These are phyloP conservation scores for Propsilocerus akamusi DNA, from an alignment of 1,140 invertebrate genomes.

Conservation along the genomic window DNA sequence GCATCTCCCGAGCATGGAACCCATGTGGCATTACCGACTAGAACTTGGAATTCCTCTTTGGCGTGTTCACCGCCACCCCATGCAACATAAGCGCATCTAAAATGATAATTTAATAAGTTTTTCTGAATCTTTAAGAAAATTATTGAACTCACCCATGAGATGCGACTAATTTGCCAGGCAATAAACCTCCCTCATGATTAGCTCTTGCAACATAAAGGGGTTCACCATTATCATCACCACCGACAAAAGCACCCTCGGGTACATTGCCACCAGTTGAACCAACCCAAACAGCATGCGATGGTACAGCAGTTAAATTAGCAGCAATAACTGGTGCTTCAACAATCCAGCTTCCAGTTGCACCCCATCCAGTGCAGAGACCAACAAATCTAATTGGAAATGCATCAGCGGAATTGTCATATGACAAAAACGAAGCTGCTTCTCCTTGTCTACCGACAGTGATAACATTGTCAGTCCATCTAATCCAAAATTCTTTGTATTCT, in stretches of 20 bases:
- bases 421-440: conserved; percentile 47
- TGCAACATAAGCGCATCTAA: conserved; percentile 50
- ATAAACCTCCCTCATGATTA: conserved; percentile 47
- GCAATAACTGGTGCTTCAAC: conserved; percentile 34
- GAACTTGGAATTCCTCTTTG: conserved; percentile 51
- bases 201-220: conserved; percentile 53
- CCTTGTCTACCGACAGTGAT: conserved; percentile 48
- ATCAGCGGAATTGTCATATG: conserved; percentile 44
- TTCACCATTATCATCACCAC: conserved; percentile 53
- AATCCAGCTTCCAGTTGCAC: conserved; percentile 59
- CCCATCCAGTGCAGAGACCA: conserved; percentile 72
- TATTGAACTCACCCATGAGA: conserved; percentile 8
- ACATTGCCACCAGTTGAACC: conserved; percentile 39
- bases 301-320: conserved; percentile 12
- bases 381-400: conserved; percentile 47
- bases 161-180: conserved; percentile 72
- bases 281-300: conserved; percentile 57
- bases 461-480: conserved; percentile 48
- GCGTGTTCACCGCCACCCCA: conserved; percentile 63
- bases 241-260: conserved; percentile 49
- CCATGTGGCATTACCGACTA: conserved; percentile 39
- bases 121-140: conserved; percentile 25
- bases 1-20: conserved; percentile 35
- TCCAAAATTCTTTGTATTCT: conserved; percentile 66
- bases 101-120: conserved; percentile 46